phyloP scores from a whole-genome alignment of 2,113 vertebrate genomes.

The Balaeniceps rex region DNA sequence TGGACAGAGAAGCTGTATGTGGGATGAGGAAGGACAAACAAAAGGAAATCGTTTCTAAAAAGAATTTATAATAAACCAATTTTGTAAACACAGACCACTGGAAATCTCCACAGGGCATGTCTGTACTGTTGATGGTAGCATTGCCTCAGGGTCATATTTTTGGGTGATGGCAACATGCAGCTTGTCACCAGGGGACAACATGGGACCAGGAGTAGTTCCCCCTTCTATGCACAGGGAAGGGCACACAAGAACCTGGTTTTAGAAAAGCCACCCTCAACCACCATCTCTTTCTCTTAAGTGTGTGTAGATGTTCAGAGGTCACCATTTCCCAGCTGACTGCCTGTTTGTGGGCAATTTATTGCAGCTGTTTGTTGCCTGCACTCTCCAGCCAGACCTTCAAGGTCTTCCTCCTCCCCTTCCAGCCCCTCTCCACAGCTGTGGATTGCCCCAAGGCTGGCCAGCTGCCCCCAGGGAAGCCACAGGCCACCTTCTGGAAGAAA shows the following conservation, averaged over 20 bases:
- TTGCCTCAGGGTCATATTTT: background rate
- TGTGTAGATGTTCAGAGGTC: background rate
- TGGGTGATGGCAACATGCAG: background rate
- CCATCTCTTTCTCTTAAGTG: background rate
- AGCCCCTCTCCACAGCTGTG: background rate
- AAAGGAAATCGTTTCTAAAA: background rate
- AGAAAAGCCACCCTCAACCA: background rate
- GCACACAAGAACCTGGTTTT: background rate
- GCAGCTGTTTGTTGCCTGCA: background rate
- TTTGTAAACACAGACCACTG: background rate
- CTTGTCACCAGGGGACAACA: background rate
- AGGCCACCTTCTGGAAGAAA: background rate
- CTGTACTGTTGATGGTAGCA: background rate
- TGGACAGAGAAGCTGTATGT: background rate
- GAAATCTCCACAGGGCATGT: background rate
- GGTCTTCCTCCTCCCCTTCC: background rate
- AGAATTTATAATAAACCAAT: background rate
- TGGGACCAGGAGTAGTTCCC: background rate
- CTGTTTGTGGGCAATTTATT: rapidly evolving
- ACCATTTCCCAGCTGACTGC: background rate
- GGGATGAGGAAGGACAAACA: background rate
- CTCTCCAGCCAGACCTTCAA: background rate
- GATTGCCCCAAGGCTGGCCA: background rate
- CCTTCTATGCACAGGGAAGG: background rate
- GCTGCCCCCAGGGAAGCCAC: background rate